A percentile compares a stretch with the other conserved stretches of the same genome.
These are phyloP conservation scores for Sphinx pinastri DNA, from an alignment of 2,888 invertebrate species.

Conservation along the genomic window DNA sequence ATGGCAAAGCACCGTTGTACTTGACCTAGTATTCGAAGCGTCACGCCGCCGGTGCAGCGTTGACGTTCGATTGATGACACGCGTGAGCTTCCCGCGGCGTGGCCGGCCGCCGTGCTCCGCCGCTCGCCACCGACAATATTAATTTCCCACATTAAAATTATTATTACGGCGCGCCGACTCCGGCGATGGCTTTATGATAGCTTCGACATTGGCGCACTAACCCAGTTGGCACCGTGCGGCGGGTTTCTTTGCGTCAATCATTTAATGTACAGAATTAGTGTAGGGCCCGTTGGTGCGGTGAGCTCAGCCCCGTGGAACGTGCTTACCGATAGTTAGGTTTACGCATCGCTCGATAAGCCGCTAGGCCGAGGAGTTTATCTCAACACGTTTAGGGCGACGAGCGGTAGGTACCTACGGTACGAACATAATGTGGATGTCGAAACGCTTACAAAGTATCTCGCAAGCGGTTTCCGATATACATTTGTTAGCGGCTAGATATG, in stretches of 20 bases:
- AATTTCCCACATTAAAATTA: constrained; percentile 54
- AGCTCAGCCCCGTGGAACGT: constrained; percentile 57
- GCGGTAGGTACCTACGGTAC: constrained; percentile 39
- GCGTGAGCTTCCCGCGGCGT: constrained; percentile 54
- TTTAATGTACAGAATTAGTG: constrained; percentile 50
- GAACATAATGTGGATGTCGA: constrained; percentile 58
- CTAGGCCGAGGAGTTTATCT: constrained; percentile 39
- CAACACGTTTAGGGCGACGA: constrained; percentile 55
- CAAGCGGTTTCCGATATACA: constrained; percentile 73
- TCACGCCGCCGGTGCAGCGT: constrained; percentile 62
- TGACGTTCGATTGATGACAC: constrained; percentile 66
- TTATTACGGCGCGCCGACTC: constrained; percentile 51
- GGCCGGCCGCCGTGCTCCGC: not conserved
- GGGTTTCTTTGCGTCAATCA: constrained; percentile 69
- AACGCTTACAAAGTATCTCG: constrained; percentile 69
- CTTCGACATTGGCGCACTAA: constrained; percentile 78
- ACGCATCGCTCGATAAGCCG: constrained; percentile 38
- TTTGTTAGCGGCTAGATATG: constrained; percentile 67
- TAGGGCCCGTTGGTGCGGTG: constrained; percentile 41
- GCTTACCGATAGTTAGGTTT: constrained; percentile 35
- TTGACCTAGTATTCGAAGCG: constrained; percentile 80
- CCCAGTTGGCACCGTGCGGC: constrained; percentile 70
- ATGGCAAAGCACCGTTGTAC: constrained; percentile 83
- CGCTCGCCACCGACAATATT: constrained; percentile 30
- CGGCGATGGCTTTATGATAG: constrained; percentile 63